phyloP scores from a whole-genome alignment of 2,888 invertebrate genomes.

The Drosophila picticornis region DNA sequence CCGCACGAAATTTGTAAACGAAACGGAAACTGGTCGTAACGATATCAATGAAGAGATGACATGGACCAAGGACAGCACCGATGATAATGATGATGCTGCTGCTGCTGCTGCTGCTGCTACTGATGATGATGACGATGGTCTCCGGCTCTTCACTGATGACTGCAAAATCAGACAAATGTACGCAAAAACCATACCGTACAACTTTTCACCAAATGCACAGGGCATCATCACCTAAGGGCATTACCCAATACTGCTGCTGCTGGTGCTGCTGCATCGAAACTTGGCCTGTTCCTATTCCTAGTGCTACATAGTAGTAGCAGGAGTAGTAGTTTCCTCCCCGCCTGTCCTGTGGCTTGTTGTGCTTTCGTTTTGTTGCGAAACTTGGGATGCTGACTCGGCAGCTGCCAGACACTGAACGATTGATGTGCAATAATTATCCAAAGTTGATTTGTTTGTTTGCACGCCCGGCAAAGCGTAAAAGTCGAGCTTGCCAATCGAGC shows the following conservation, averaged over 20 bases:
- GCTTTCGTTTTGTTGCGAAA: conserved; percentile 63
- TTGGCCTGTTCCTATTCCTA: conserved; percentile 35
- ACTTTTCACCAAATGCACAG: conserved; percentile 71
- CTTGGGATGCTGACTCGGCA: conserved; percentile 58
- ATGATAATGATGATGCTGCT: conserved; percentile 23
- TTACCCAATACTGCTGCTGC: conserved; percentile 23
- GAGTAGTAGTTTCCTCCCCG: not conserved
- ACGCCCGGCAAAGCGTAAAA: conserved; percentile 73
- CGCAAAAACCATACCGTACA: conserved; percentile 73
- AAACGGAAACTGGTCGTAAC: conserved; percentile 78
- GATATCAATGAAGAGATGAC: conserved; percentile 76
- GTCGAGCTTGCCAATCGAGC: conserved; percentile 76
- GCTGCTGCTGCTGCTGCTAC: conserved; percentile 5
- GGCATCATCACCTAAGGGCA: conserved; percentile 61
- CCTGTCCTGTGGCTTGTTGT: conserved; percentile 6
- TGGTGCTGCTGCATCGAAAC: conserved; percentile 47
- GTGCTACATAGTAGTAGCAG: not conserved
- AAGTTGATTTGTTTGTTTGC: conserved; percentile 84
- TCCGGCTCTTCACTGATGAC: conserved; percentile 53
- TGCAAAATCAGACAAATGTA: conserved; percentile 79
- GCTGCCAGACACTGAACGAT: conserved; percentile 69
- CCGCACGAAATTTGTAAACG: conserved; percentile 76
- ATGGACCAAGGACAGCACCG: conserved; percentile 59
- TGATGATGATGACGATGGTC: conserved; percentile 18
- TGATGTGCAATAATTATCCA: conserved; percentile 83